Evolutionary conservation across 2,888 invertebrate genomes (phyloP).

Genomic region (Cenopis cana): DNA sequence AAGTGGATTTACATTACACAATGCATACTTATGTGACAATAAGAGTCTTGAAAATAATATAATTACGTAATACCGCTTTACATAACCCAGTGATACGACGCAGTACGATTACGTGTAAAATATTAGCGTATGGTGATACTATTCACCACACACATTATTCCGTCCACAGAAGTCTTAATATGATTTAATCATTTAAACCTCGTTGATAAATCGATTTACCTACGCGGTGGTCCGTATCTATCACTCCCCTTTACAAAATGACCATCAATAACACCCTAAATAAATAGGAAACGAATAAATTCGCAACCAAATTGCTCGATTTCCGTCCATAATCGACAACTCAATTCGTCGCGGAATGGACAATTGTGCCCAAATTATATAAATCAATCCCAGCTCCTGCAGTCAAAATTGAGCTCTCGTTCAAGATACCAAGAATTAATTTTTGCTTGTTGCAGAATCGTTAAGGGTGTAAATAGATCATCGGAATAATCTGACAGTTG

Average conservation of each 20-base stretch:
- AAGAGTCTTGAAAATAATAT: neutral
- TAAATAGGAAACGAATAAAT: conserved; percentile 74
- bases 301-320: conserved; percentile 76
- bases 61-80: neutral
- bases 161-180: conserved; percentile 18
- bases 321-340: conserved; percentile 72
- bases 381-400: conserved; percentile 37
- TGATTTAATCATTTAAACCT: conserved; percentile 51
- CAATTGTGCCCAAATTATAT: conserved; percentile 54
- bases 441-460: conserved; percentile 30
- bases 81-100: neutral
- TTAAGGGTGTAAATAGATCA: conserved; percentile 49
- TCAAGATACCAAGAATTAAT: conserved; percentile 37
- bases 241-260: conserved; percentile 66
- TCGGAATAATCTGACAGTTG: conserved; percentile 57
- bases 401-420: conserved; percentile 39
- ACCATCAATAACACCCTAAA: conserved; percentile 69
- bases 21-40: conserved; percentile 4
- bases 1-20: conserved; percentile 1
- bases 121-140: neutral
- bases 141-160: conserved; percentile 23
- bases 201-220: conserved; percentile 72
- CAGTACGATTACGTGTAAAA: neutral
- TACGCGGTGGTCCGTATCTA: conserved; percentile 65
- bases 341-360: conserved; percentile 72